phyloP scores from a whole-genome alignment of 2,797 vertebrate species.

The Smutsia gigantea region DNA sequence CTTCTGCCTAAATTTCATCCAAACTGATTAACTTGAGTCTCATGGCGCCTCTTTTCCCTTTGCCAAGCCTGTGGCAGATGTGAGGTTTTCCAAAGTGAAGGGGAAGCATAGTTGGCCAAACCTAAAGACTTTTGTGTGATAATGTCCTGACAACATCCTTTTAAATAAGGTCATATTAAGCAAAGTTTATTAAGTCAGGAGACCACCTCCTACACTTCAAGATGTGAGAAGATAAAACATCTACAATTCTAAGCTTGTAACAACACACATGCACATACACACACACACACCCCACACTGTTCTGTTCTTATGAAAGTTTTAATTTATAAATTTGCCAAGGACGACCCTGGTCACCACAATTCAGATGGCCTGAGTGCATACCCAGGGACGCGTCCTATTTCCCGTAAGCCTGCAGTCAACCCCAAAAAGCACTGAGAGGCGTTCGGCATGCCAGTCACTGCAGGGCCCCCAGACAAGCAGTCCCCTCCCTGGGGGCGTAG shows the following conservation, averaged over 20 bases:
- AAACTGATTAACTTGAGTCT: not conserved
- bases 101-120: not conserved
- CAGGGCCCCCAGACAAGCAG: not conserved
- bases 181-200: not conserved
- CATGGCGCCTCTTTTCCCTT: not conserved
- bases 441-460: too few species aligned
- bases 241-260: not conserved
- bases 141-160: not conserved
- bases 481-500: not conserved
- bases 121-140: not conserved
- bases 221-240: not conserved
- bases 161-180: not conserved
- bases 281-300: not conserved
- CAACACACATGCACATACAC: not conserved
- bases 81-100: not conserved
- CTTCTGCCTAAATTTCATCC: not conserved
- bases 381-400: not conserved
- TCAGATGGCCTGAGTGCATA: rapidly evolving
- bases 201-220: not conserved
- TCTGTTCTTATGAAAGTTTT: not conserved
- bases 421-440: not conserved
- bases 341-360: not conserved
- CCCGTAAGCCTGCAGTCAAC: rapidly evolving
- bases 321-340: too few species aligned
- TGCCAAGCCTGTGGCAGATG: not conserved